Percentiles rank a stretch among this genome's conserved stretches.
Evolutionary conservation across 2,797 vertebrate species (phyloP).

Genomic region (Leucoraja ocellata): DNA sequence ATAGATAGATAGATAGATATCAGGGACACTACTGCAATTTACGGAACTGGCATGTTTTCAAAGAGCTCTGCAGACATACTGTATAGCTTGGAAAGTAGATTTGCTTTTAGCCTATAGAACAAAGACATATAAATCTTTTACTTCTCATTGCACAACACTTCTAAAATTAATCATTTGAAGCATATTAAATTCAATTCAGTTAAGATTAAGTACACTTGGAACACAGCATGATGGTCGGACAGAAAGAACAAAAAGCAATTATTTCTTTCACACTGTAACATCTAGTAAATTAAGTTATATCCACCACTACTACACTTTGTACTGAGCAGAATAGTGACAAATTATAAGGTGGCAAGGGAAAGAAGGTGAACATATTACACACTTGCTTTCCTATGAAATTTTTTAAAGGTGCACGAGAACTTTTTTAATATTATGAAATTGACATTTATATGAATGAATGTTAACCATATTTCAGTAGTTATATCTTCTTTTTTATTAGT

Average conservation of each 20-base stretch:
- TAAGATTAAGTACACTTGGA: conserved; percentile 56
- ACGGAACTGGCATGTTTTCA: not conserved
- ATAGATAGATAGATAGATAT: too few species aligned
- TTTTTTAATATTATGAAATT: not conserved
- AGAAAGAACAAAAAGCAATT: conserved; percentile 49
- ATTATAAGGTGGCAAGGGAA: conserved; percentile 30
- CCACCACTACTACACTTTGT: conserved; percentile 40
- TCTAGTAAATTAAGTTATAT: conserved; percentile 28
- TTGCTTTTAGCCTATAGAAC: not conserved
- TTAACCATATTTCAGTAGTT: not conserved
- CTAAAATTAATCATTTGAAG: conserved; percentile 44
- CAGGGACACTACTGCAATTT: not conserved
- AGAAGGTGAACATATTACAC: conserved; percentile 2
- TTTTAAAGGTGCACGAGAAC: not conserved
- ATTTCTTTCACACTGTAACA: conserved; percentile 43
- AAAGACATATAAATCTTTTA: conserved; percentile 30
- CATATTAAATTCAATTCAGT: conserved; percentile 54
- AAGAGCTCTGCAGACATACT: not conserved
- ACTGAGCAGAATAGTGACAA: conserved; percentile 42
- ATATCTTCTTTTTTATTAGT: not conserved
- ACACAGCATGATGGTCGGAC: conserved; percentile 46
- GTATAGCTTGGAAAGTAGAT: not conserved
- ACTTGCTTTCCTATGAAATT: not conserved
- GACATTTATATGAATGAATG: not conserved
- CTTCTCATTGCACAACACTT: not conserved